Evolutionary conservation across 2,797 vertebrate genomes (phyloP), one percentile per base, ranked within the genome.

Genomic region (Stomatorhinus walkeri): DNA sequence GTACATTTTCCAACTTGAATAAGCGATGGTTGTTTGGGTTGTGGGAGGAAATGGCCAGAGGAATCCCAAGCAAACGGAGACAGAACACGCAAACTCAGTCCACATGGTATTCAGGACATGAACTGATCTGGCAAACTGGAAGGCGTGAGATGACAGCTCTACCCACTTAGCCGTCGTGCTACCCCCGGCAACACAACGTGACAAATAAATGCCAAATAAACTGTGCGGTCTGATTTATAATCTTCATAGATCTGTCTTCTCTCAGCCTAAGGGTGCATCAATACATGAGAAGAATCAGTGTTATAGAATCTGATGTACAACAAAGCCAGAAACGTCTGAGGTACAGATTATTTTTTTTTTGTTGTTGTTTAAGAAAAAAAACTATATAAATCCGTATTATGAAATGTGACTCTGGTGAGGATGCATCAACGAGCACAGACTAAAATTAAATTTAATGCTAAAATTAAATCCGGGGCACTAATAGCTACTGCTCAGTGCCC

Each of bases 381-480:
- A 28, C 24, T 4, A 68, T 72, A 72, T 72, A 72, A 72, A 32
- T 32, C 24, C 36, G 1, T 79, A 79, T 79, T 19, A 79, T 79
- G 72, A 79, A 79, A 79, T 72, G 36, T 40, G 32, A 43, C 72
- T 79, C 72, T 16, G 36, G 36, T 79, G 36, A 79, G 28, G 72
- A 79, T 79, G 72, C 72, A 79, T 79, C 36, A 79, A 36, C 0
- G 36, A 79, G 72, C 72, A 79, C 72, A 36, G 36, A 79, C 32
- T 79, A 79, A 79, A 79, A 79, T 79, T 43, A n/a, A 79, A 79
- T 79, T 43, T 79, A 79, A 79, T 43, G 72, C 40, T 85, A 85
- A 22, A 85, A 85, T 85, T 85, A 84, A 46, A 46, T 84, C 22
- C 19, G 48, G 43, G 10, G 40, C 48, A 22, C 81, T 51, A 46